These are phyloP conservation scores for Tragulus kanchil DNA, from an alignment of 2,113 vertebrate genomes.

Conservation along the genomic window DNA sequence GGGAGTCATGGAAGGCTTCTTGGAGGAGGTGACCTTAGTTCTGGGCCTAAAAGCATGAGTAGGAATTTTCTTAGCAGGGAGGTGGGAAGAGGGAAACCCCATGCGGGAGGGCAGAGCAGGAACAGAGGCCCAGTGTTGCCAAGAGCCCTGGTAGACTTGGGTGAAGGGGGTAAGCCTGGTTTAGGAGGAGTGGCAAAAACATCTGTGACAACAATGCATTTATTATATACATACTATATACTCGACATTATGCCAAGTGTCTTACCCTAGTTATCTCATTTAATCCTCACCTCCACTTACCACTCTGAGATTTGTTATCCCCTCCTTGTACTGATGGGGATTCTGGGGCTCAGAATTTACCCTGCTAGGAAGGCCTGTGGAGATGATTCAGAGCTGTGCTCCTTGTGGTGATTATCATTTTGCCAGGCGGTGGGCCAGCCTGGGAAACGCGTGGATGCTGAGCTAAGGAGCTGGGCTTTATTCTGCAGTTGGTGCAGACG, in stretches of 20 bases:
- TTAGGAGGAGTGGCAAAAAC: neutral
- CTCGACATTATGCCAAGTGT: no score
- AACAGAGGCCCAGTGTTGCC: neutral
- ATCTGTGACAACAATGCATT: neutral
- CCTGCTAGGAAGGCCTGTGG: neutral
- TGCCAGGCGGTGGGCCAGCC: neutral
- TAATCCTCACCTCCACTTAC: neutral
- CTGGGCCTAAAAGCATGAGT: neutral
- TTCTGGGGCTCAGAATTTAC: neutral
- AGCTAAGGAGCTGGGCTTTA: neutral
- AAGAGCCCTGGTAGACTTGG: neutral
- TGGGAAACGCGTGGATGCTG: neutral
- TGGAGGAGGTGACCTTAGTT: neutral
- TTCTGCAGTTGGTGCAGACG: neutral
- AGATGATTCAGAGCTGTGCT: neutral
- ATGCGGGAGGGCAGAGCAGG: neutral
- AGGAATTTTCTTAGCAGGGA: neutral
- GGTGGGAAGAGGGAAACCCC: neutral
- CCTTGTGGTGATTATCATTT: neutral
- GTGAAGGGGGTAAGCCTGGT: neutral
- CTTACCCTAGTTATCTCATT: neutral
- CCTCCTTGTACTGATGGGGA: neutral
- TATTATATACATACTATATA: neutral
- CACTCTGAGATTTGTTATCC: neutral
- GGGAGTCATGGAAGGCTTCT: neutral